phyloP scores from a whole-genome alignment of 2,888 invertebrate genomes.

The Eristalis intricaria region DNA sequence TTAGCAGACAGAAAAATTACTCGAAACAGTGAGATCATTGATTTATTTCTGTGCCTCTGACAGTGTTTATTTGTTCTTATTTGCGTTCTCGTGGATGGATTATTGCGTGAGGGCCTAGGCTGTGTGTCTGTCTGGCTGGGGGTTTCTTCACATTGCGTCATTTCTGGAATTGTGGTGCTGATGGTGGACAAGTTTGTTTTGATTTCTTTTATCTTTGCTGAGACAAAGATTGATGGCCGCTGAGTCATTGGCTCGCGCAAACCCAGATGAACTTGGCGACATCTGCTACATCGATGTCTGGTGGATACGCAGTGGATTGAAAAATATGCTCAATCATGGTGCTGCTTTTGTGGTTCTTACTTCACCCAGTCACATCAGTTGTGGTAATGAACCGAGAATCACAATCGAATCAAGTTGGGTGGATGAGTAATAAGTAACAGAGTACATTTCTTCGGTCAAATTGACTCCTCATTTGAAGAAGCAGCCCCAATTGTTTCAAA shows the following conservation, averaged over 20 bases:
- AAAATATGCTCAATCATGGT: neutral
- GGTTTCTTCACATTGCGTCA: neutral
- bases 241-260: neutral
- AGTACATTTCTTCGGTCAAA: no score
- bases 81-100: neutral
- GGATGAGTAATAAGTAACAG: no score
- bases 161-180: neutral
- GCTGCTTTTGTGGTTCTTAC: neutral
- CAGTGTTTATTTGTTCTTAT: neutral
- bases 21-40: constrained; percentile 58
- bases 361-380: neutral
- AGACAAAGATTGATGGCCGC: neutral
- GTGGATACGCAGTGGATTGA: neutral
- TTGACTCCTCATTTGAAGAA: no score
- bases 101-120: neutral
- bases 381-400: no score
- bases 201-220: neutral
- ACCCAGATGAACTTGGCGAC: neutral
- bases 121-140: neutral
- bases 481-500: no score
- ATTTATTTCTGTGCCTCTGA: constrained; percentile 49
- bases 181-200: neutral
- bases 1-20: constrained; percentile 51
- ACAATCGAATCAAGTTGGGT: no score
- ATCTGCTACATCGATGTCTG: neutral